These are phyloP conservation scores for Anticlea derivata DNA, from an alignment of 2,888 invertebrate species.

Conservation along the genomic window DNA sequence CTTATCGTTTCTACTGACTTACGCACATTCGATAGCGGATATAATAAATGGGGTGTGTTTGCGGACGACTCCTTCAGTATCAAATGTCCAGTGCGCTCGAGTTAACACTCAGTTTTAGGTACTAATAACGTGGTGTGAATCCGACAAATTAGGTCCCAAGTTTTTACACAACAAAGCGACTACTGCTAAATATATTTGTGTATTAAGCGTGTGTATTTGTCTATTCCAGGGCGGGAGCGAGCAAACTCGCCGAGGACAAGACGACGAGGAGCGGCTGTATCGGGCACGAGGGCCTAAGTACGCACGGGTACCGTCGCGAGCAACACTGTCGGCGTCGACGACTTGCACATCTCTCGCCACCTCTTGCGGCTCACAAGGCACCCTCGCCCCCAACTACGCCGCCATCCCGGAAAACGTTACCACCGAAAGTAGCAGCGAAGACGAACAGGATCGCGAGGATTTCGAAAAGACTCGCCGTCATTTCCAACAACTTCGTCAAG, in stretches of 20 bases:
- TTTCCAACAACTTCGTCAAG: constrained; percentile 85
- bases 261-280: constrained; percentile 75
- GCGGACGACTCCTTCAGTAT: constrained; percentile 68
- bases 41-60: constrained; percentile 78
- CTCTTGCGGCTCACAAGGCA: constrained; percentile 76
- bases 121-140: constrained; percentile 36
- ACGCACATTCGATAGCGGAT: constrained; percentile 77
- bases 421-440: constrained; percentile 78
- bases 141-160: neutral
- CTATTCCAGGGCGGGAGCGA: constrained; percentile 74
- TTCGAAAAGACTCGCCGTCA: constrained; percentile 83
- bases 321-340: constrained; percentile 83
- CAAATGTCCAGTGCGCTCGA: constrained; percentile 56
- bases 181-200: neutral
- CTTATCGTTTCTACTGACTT: constrained; percentile 65
- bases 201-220: constrained; percentile 35
- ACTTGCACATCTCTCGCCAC: constrained; percentile 85
- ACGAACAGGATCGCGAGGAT: constrained; percentile 64
- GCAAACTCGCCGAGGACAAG: constrained; percentile 68
- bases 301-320: constrained; percentile 75
- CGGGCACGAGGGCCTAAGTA: constrained; percentile 72
- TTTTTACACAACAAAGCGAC: constrained; percentile 3
- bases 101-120: constrained; percentile 49
- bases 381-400: constrained; percentile 72
- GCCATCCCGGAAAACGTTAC: constrained; percentile 70